phyloP scores from a whole-genome alignment of 1,140 invertebrate species.

The Drosophila micromelanica region DNA sequence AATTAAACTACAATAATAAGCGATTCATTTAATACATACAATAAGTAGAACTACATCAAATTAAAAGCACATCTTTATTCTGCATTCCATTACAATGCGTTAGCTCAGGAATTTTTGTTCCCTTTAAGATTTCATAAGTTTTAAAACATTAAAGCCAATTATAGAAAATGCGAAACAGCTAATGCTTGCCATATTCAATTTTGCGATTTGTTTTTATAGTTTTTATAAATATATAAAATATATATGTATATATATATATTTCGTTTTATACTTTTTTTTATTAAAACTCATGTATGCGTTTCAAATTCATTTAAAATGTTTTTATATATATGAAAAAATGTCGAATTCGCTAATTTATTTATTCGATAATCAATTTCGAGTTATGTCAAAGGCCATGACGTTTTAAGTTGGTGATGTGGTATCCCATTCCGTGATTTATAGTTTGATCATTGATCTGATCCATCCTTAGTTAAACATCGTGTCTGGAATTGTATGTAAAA shows the following conservation, averaged over 20 bases:
- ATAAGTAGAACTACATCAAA: slow-evolving; percentile 74
- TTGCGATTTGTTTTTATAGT: slow-evolving; percentile 64
- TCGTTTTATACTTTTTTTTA: slow-evolving; percentile 9
- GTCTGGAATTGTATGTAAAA: slow-evolving; percentile 29
- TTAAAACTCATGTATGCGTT: slow-evolving; percentile 75
- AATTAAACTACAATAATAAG: slow-evolving; percentile 83
- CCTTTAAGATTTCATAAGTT: slow-evolving; percentile 36
- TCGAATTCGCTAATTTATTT: slow-evolving; percentile 57
- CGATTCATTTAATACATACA: slow-evolving; percentile 75
- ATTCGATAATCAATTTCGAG: slow-evolving; percentile 26
- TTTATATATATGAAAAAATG: slow-evolving; percentile 56
- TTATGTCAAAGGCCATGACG: slow-evolving; percentile 30
- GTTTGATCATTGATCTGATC: not conserved
- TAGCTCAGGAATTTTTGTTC: slow-evolving; percentile 52
- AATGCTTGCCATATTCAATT: slow-evolving; percentile 67
- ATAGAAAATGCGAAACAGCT: slow-evolving; percentile 72
- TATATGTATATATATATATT: slow-evolving; percentile 56
- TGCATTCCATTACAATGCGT: slow-evolving; percentile 50
- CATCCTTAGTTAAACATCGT: slow-evolving; percentile 36
- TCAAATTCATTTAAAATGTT: slow-evolving; percentile 71
- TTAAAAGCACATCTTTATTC: slow-evolving; percentile 63
- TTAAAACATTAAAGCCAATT: slow-evolving; percentile 78
- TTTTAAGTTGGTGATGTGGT: slow-evolving; percentile 31
- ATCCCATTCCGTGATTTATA: slow-evolving; percentile 6
- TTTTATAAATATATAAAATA: slow-evolving; percentile 82